Conservation (phyloP, 2,888 invertebrate species). For the Polydrusus pterygomalis region DNA sequence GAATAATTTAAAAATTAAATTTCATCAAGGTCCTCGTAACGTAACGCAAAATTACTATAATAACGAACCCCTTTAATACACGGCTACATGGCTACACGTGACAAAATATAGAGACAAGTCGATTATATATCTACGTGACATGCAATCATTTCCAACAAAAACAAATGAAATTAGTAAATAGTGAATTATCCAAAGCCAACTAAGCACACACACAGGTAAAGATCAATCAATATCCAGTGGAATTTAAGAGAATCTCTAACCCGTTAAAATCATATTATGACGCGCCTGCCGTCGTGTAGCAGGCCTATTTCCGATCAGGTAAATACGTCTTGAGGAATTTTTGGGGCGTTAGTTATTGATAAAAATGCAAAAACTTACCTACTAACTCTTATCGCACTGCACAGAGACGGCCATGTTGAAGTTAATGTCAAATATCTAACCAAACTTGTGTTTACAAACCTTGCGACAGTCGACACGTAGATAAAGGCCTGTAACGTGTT, state of each 20-base stretch:
- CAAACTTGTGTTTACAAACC: constrained; percentile 62
- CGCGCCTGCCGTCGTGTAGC: background rate
- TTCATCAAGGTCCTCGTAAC: constrained; percentile 48
- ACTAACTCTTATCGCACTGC: constrained; percentile 64
- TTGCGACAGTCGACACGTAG: constrained; percentile 52
- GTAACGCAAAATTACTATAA: constrained; percentile 45
- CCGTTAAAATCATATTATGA: background rate
- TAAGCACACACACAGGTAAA: constrained; percentile 50
- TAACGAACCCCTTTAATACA: constrained; percentile 37
- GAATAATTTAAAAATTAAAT: constrained; percentile 52
- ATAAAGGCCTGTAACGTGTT: constrained; percentile 33
- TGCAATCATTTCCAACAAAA: constrained; percentile 41
- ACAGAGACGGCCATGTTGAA: constrained; percentile 67
- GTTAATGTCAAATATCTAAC: constrained; percentile 65
- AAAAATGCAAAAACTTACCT: constrained; percentile 62
- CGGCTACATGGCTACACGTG: background rate
- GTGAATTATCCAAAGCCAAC: constrained; percentile 47
- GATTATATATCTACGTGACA: constrained; percentile 37
- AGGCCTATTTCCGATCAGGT: background rate
- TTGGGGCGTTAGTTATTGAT: constrained; percentile 29
- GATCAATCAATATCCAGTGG: constrained; percentile 45
- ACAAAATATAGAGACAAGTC: constrained; percentile 17
- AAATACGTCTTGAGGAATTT: background rate
- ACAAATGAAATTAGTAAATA: constrained; percentile 44
- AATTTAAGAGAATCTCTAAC: constrained; percentile 15